phyloP scores from a whole-genome alignment of 2,113 vertebrate species.

The Ptilorrhoa leucosticta region DNA sequence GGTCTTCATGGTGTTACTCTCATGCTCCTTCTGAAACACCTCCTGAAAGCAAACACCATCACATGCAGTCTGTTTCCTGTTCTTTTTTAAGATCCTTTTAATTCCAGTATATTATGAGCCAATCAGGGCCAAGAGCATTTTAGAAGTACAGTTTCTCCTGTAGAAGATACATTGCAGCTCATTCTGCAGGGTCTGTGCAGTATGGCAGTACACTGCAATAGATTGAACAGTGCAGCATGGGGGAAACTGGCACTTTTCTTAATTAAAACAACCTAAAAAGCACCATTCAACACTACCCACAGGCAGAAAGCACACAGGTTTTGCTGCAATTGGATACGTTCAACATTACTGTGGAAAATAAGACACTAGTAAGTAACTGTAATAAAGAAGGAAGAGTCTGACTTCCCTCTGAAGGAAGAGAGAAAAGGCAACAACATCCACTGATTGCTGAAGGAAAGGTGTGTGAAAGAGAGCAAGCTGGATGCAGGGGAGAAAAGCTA shows the following conservation, averaged over 20 bases:
- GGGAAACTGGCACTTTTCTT: background rate
- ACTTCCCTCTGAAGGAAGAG: background rate
- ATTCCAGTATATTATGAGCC: background rate
- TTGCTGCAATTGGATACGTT: background rate
- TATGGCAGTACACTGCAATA: background rate
- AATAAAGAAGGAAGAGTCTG: background rate
- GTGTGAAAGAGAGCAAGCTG: background rate
- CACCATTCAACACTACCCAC: background rate
- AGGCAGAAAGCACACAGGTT: background rate
- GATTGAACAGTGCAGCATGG: background rate
- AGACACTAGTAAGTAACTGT: background rate
- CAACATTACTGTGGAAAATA: background rate
- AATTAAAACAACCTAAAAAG: background rate
- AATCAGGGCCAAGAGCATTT: background rate
- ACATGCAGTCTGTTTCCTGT: background rate
- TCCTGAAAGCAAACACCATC: slow-evolving; percentile 73
- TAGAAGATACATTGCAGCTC: background rate
- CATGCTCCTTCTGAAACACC: slow-evolving; percentile 85
- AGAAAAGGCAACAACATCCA: background rate
- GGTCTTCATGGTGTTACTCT: slow-evolving; percentile 84
- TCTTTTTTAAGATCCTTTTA: background rate
- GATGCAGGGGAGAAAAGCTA: background rate
- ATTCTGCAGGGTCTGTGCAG: background rate
- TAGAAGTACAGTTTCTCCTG: background rate
- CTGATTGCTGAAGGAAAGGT: background rate